Percentiles rank a stretch among this genome's conserved stretches.
phyloP scores from a whole-genome alignment of 2,888 invertebrate genomes.

The Disparrhopalites patrizii region DNA sequence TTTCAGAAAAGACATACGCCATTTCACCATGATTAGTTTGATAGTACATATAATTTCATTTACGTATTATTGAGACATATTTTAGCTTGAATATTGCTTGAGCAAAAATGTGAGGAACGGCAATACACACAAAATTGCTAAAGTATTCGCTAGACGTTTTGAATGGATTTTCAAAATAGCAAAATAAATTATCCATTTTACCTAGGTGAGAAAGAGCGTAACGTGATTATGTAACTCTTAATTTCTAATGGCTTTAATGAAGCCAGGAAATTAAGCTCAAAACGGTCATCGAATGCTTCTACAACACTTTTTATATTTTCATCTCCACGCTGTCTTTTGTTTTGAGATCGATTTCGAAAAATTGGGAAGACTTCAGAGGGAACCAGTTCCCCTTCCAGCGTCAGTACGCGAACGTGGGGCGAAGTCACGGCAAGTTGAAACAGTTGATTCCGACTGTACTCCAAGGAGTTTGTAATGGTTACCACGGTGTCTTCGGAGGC shows the following conservation, averaged over 20 bases:
- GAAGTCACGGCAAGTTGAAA: constrained; percentile 72
- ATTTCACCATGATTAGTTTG: too few relatives aligned
- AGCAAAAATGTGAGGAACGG: too few relatives aligned
- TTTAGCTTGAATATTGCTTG: constrained; percentile 21
- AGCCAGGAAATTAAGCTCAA: constrained; percentile 71
- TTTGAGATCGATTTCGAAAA: constrained; percentile 60
- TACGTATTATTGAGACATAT: neutral
- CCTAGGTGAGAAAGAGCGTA: too few relatives aligned
- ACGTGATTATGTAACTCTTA: constrained; percentile 51
- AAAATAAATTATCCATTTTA: too few relatives aligned
- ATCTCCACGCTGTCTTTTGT: too few relatives aligned
- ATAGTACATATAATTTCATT: neutral
- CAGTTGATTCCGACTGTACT: constrained; percentile 68
- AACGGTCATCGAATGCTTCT: too few relatives aligned
- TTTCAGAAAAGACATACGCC: constrained; percentile 14
- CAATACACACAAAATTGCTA: too few relatives aligned
- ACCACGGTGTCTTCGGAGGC: too few relatives aligned
- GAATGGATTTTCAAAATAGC: too few relatives aligned
- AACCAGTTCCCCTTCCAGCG: constrained; percentile 13
- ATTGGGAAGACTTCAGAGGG: constrained; percentile 61
- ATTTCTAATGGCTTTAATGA: constrained; percentile 71
- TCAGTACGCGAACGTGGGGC: constrained; percentile 62
- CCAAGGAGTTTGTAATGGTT: constrained; percentile 78
- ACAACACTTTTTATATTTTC: too few relatives aligned
- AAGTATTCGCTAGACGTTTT: too few relatives aligned